Conservation (phyloP, 2,113 vertebrate genomes). For the Mustela lutreola region DNA sequence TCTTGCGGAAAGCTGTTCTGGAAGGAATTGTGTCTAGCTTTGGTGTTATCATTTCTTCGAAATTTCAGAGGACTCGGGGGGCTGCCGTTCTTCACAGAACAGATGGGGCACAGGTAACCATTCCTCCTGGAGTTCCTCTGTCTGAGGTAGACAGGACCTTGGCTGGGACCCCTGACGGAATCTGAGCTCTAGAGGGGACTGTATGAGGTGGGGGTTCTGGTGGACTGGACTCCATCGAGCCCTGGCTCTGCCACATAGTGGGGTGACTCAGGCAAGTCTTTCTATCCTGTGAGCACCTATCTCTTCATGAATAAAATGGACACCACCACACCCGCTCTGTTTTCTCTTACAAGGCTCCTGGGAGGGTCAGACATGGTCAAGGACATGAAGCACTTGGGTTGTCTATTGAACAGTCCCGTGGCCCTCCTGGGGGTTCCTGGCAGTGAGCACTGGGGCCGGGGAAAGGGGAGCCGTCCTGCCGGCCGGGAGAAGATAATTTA, state of each 20-base stretch:
- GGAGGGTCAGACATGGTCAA: neutral
- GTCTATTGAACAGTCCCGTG: neutral
- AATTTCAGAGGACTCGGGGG: neutral
- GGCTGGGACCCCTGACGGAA: neutral
- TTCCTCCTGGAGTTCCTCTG: neutral
- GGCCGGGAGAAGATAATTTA: neutral
- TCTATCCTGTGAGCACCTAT: neutral
- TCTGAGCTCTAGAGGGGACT: neutral
- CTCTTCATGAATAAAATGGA: neutral
- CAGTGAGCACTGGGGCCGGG: accelerated
- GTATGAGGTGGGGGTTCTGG: neutral
- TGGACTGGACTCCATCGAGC: neutral
- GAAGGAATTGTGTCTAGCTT: neutral
- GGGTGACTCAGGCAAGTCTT: neutral
- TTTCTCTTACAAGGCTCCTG: neutral
- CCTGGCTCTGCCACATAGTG: neutral
- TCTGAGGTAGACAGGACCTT: neutral
- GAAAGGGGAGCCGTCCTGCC: too few species aligned
- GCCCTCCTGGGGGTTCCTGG: neutral
- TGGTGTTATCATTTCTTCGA: neutral
- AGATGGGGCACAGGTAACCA: neutral
- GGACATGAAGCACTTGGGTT: neutral
- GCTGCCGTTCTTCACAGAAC: neutral
- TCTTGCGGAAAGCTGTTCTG: neutral
- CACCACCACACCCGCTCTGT: neutral